Percentiles rank a stretch among this genome's conserved stretches.
These are phyloP conservation scores for Podarcis siculus DNA, from an alignment of 2,797 vertebrate genomes.

Conservation along the genomic window DNA sequence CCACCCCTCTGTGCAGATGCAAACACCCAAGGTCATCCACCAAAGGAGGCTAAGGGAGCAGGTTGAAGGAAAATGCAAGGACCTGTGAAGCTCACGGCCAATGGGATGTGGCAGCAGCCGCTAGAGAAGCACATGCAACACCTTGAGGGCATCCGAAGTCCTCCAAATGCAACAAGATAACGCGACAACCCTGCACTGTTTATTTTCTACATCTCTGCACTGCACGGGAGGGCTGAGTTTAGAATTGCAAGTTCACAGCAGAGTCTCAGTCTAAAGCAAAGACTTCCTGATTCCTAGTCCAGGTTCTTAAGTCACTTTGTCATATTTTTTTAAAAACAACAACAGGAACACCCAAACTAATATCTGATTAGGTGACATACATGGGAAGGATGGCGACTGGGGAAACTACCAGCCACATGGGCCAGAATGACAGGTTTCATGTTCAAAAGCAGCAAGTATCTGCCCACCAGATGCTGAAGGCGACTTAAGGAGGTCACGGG, in stretches of 20 bases:
- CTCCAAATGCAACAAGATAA: neutral
- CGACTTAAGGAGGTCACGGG: neutral
- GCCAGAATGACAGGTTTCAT: neutral
- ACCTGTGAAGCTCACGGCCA: neutral
- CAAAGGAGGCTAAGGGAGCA: neutral
- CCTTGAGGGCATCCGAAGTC: too few species aligned
- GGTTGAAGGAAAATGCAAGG: too few species aligned
- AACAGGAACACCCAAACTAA: too few species aligned
- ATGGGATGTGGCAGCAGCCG: neutral
- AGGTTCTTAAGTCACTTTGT: too few species aligned
- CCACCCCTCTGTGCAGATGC: neutral
- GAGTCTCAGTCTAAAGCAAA: neutral
- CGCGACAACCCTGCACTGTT: too few species aligned
- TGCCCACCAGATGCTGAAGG: neutral
- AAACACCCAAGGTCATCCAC: neutral
- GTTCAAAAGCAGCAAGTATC: neutral
- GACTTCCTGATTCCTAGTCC: neutral
- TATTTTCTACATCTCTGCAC: too few species aligned
- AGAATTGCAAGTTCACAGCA: neutral
- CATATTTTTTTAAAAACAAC: too few species aligned
- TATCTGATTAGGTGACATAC: too few species aligned
- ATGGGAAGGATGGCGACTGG: neutral
- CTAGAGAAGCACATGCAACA: too few species aligned
- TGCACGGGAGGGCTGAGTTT: too few species aligned
- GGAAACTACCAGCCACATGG: neutral